Percentiles rank a stretch among this genome's conserved stretches.
Evolutionary conservation across 2,797 vertebrate genomes (phyloP).

Genomic region (Cheracebus regulus): DNA sequence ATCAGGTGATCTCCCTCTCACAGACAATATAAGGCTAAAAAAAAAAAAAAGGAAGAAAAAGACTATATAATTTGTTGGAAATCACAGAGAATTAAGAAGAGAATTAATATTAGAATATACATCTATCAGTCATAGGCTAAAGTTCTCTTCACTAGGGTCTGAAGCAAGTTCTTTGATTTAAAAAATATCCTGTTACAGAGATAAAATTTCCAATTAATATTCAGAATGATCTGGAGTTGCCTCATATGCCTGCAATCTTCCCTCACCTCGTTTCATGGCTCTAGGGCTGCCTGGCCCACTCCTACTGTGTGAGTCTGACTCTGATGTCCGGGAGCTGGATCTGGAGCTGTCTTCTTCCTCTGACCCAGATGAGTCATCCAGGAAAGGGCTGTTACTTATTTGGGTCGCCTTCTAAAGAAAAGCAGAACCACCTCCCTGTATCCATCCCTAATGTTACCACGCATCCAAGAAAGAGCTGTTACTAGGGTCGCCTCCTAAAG

Average conservation of each 20-base stretch:
- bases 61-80: not conserved
- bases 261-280: conserved; percentile 93
- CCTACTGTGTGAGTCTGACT: conserved; percentile 89
- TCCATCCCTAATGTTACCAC: not conserved
- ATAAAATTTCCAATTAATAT: not conserved
- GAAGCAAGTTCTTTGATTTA: not conserved
- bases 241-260: fast-evolving
- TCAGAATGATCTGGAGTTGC: not conserved
- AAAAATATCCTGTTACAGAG: not conserved
- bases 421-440: conserved; percentile 46
- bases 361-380: conserved; percentile 93
- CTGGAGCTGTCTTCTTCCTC: conserved; percentile 93
- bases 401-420: conserved; percentile 93
- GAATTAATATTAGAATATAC: not conserved
- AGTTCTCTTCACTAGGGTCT: not conserved
- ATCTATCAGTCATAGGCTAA: not conserved
- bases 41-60: not conserved
- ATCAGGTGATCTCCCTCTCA: not conserved
- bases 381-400: conserved; percentile 92
- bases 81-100: not conserved
- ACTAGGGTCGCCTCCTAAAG: conserved; percentile 94
- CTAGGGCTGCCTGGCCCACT: conserved; percentile 91
- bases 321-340: conserved; percentile 90
- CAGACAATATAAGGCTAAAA: not conserved
- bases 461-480: conserved; percentile 91